These are phyloP conservation scores for Parus major DNA, from an alignment of 2,113 vertebrate genomes.

Conservation along the genomic window DNA sequence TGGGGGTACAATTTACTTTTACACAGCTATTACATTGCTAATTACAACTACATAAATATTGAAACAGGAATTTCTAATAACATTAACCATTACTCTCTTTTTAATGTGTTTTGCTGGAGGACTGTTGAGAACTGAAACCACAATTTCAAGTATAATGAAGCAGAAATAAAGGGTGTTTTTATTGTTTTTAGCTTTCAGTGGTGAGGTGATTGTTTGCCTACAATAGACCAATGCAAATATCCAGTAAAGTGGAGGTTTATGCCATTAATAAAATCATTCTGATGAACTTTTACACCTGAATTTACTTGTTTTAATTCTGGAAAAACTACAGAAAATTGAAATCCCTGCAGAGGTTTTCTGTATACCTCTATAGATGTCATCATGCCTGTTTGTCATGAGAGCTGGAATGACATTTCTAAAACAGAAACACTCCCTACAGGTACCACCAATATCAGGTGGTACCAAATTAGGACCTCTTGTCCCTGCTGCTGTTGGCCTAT, in stretches of 20 bases:
- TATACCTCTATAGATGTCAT: neutral
- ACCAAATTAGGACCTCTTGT: neutral
- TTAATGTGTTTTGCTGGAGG: slow-evolving; percentile 15
- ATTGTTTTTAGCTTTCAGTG: slow-evolving; percentile 2
- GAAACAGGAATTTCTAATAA: slow-evolving; percentile 16
- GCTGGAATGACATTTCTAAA: neutral
- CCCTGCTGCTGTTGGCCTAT: neutral
- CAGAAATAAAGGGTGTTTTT: neutral
- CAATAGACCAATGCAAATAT: neutral
- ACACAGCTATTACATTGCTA: slow-evolving; percentile 26
- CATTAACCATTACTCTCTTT: neutral
- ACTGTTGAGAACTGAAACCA: neutral
- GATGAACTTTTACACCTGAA: neutral
- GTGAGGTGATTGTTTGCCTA: neutral
- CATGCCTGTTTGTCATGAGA: neutral
- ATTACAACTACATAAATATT: slow-evolving; percentile 51
- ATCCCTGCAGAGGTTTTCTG: neutral
- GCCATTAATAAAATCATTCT: neutral
- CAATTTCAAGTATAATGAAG: slow-evolving; percentile 33
- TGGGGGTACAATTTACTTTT: neutral
- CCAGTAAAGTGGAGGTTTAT: neutral
- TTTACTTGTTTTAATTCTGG: neutral
- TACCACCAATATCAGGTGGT: neutral
- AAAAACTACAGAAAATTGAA: neutral
- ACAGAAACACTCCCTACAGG: neutral